These are phyloP conservation scores for Drosophila recens DNA, from an alignment of 2,888 invertebrate species.

Conservation along the genomic window DNA sequence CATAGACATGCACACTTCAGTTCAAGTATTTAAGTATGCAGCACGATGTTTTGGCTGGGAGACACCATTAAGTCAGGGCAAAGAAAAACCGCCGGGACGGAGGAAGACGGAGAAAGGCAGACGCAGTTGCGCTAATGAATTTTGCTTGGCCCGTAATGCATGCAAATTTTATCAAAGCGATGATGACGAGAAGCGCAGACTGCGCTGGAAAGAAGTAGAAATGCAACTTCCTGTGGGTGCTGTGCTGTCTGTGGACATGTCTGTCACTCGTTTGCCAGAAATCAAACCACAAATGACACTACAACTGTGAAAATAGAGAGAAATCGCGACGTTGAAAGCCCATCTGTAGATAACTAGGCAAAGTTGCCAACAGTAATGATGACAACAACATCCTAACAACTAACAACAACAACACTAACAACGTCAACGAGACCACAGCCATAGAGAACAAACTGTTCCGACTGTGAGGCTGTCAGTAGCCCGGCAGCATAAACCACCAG, in stretches of 20 bases:
- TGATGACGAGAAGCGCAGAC: not conserved
- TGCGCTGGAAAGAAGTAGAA: not conserved
- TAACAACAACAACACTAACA: slow-evolving; percentile 25
- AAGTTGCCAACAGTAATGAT: slow-evolving; percentile 68
- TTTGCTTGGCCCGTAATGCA: slow-evolving; percentile 52
- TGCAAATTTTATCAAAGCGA: slow-evolving; percentile 61
- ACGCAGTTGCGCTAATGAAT: slow-evolving; percentile 62
- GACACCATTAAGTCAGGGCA: slow-evolving; percentile 13
- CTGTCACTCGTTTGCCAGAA: slow-evolving; percentile 34
- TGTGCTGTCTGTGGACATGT: slow-evolving; percentile 1
- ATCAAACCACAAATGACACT: slow-evolving; percentile 73
- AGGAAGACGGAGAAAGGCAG: not conserved
- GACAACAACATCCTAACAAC: slow-evolving; percentile 59
- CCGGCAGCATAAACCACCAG: slow-evolving; percentile 56
- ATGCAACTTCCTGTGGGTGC: not conserved
- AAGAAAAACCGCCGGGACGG: not conserved
- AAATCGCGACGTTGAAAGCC: slow-evolving; percentile 21
- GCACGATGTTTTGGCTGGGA: slow-evolving; percentile 17
- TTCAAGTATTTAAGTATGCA: slow-evolving; percentile 25
- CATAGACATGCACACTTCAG: slow-evolving; percentile 7
- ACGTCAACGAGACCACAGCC: slow-evolving; percentile 15
- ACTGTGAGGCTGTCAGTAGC: slow-evolving; percentile 47
- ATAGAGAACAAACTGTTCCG: slow-evolving; percentile 23
- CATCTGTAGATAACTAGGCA: slow-evolving; percentile 45
- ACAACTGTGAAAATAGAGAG: slow-evolving; percentile 62